Base-by-base conservation (phyloP, 2,797 vertebrate species). In the Pterois miles region DNA sequence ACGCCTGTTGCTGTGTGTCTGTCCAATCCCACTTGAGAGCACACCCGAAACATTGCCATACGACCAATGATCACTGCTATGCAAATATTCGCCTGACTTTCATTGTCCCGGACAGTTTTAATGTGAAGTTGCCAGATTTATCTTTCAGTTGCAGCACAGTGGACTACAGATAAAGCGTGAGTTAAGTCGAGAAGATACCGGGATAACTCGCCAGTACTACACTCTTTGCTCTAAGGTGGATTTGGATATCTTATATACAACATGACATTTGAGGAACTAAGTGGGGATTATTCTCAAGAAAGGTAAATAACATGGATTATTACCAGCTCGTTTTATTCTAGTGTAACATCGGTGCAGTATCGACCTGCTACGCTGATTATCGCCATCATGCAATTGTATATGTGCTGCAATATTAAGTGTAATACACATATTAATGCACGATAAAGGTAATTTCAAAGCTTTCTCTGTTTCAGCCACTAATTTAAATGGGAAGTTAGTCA, bases 201-300 rank as follows among this genome's bases (percentile, higher is more conserved):
- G 76, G 65, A 74, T 43, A 54, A 58, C 53, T 53, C n/a, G 13
- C 13, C 36, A 33, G 31, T 18, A 50, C 52, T 13, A 2, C 43
- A 7, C 58, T 36, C 20, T 77, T 76, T 76, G 34, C 59, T 62
- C 84, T 65, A 25, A 74, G 20, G 56, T 58, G 84, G 84, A 88
- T 75, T 91, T 91, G 91, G 92, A 95, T 43, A 43, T 91, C 96
- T 83, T 85, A 94, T 92, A 93, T 84, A 87, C 95, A 96, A 82
- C 80, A 98, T 98, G 97, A 98, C 97, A 59, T 91, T 99, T 95
- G 97, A 99, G 91, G 97, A 98, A 88, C 89, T 96, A 81, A 95
- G 86, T 83, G 94, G 96, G 54, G 96, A 96, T 91, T 96, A 95
- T 20, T 96, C 95, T 89, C 95, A 96, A 46, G 95, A 95, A 88